These are phyloP conservation scores for Protophormia terraenovae DNA, from an alignment of 2,888 invertebrate genomes.

Conservation along the genomic window DNA sequence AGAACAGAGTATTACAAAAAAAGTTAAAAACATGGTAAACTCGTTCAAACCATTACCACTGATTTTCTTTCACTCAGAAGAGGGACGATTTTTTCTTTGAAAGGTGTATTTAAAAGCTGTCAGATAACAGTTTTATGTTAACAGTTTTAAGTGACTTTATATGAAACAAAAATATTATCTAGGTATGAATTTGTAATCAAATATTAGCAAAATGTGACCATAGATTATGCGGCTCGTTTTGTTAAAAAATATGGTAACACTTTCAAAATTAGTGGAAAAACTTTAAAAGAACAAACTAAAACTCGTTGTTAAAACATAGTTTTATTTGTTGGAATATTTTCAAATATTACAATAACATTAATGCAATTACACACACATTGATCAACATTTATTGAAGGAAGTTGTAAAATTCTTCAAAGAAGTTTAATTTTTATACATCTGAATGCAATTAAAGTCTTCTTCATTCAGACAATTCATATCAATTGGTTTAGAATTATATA, in stretches of 20 bases:
- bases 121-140: too few species aligned
- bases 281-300: not conserved
- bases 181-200: too few species aligned
- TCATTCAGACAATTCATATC: not conserved
- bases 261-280: not conserved
- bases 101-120: not conserved
- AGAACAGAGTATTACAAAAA: not conserved
- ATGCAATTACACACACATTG: not conserved
- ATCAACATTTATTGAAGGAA: constrained; percentile 13
- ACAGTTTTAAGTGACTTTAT: too few species aligned
- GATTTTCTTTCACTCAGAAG: constrained; percentile 16
- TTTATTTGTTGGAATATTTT: not conserved
- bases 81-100: not conserved
- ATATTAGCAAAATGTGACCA: too few species aligned
- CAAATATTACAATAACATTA: not conserved
- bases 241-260: not conserved
- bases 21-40: constrained; percentile 17
- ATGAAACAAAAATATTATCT: too few species aligned
- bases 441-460: constrained; percentile 3
- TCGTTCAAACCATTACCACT: constrained; percentile 42
- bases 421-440: not conserved
- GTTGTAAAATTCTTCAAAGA: constrained; percentile 3
- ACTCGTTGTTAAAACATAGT: not conserved
- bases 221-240: too few species aligned
- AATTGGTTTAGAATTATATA: not conserved